Conservation (phyloP, 2,113 vertebrate species). For the Genyomyrus donnyi region DNA sequence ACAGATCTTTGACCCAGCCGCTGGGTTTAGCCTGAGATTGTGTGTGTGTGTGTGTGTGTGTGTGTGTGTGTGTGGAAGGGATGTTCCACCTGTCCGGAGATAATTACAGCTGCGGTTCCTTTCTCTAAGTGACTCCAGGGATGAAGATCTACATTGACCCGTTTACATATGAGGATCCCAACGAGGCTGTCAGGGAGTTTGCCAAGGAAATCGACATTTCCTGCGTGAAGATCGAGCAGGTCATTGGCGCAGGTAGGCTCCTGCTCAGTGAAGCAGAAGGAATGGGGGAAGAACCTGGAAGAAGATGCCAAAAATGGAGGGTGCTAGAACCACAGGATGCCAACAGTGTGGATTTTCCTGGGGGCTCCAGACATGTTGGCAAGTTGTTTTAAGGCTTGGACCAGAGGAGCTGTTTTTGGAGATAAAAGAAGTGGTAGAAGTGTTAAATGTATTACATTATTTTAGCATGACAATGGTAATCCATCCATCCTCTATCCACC, state of each 20-base stretch:
- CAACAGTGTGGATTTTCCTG: background rate
- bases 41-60: background rate
- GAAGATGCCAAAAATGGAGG: background rate
- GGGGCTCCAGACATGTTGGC: background rate
- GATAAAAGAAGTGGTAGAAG: background rate
- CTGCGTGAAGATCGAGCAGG: slow-evolving; percentile 94
- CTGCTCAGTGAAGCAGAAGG: background rate
- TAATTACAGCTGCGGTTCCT: slow-evolving; percentile 26
- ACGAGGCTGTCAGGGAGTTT: slow-evolving; percentile 89
- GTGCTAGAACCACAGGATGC: background rate
- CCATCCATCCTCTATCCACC: background rate
- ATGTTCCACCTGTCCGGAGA: background rate
- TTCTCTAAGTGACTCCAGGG: slow-evolving; percentile 77
- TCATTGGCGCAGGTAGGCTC: slow-evolving; percentile 85
- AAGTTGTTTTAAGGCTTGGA: background rate
- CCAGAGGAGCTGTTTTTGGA: background rate
- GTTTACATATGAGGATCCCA: slow-evolving; percentile 86
- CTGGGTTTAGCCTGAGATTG: background rate
- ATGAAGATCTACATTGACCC: slow-evolving; percentile 98
- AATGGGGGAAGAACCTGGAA: background rate
- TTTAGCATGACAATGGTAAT: background rate
- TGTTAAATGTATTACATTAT: background rate
- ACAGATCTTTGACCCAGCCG: background rate
- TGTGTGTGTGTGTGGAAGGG: background rate
- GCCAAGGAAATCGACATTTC: slow-evolving; percentile 94